Conservation (phyloP, 2,113 vertebrate species). For the Cololabis saira region DNA sequence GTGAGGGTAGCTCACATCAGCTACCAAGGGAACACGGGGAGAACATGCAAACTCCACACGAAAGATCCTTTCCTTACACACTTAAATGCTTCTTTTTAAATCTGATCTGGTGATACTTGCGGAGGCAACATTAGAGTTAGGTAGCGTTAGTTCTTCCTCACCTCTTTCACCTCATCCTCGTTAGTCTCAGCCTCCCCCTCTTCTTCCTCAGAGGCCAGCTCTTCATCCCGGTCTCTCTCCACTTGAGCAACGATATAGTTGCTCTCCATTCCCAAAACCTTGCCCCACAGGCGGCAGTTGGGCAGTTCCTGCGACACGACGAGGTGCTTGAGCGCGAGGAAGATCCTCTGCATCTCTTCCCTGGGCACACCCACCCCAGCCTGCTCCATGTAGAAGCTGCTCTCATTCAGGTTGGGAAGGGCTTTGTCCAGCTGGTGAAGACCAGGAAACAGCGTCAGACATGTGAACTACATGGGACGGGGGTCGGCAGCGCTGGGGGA, state of each 20-base stretch:
- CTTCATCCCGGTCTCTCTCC: slow-evolving; percentile 85
- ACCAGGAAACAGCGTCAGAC: not conserved
- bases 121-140: not conserved
- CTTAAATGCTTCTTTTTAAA: not conserved
- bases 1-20: no score
- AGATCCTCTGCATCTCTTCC: slow-evolving; percentile 89
- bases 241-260: slow-evolving; percentile 93
- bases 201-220: slow-evolving; percentile 70
- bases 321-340: slow-evolving; percentile 91
- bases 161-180: slow-evolving; percentile 52
- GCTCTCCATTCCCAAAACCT: slow-evolving; percentile 87
- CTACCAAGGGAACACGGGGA: no score
- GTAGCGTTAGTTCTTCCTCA: not conserved
- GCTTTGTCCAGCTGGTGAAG: slow-evolving; percentile 79
- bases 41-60: no score
- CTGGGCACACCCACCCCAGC: slow-evolving; percentile 87
- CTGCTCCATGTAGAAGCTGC: slow-evolving; percentile 91
- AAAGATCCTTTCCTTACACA: no score
- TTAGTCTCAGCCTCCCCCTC: slow-evolving; percentile 47
- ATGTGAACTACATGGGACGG: not conserved
- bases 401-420: slow-evolving; percentile 90
- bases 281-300: slow-evolving; percentile 93
- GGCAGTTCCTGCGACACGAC: slow-evolving; percentile 82
- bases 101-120: not conserved
- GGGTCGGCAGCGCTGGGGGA: not conserved